Base-by-base conservation (phyloP, 2,888 invertebrate species). In the Erebia palarica region DNA sequence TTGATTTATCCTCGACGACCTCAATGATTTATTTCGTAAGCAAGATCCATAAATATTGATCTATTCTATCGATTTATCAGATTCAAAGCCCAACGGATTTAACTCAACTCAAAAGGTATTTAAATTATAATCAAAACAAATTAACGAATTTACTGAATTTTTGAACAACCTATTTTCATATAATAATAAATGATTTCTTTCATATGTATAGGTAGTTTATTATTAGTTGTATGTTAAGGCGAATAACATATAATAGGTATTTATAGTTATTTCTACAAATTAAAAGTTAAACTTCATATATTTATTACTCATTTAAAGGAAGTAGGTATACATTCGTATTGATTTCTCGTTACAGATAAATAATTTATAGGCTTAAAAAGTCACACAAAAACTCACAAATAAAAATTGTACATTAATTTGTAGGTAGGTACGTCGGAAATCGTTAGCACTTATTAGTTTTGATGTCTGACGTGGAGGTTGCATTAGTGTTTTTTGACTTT, bases 381-480 rank as follows among this genome's bases (percentile, higher is more conserved):
- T 27, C n/a, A n/a, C n/a, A n/a, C n/a, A n/a, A n/a, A n/a, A 18
- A 21, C 4, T 36, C 36, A 36, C 36, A 1, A 36, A 36, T 36
- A 36, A 36, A 36, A 36, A 36, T 36, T 36, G 7, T 36, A 36
- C 36, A 36, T 1, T 36, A 36, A 18, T 57, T 57, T n/a, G n/a
- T n/a, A n/a, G n/a, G 13, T 27, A 57, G 27, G 14, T 36, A 14
- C 27, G 58, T 58, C 36, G 58, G 58, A 58, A 58, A 58, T 58
- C 21, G 27, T 27, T 58, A 58, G 58, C 21, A 13, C 27, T 36
- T 58, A 27, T 58, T 8, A 36, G 10, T 27, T 36, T 36, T 58
- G 27, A 58, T 36, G 27, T 8, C 58, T 58, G 58, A 58, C 58
- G 27, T 27, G 21, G 36, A 58, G 58, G 58, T 58, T 7, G 36